Evolutionary conservation across 2,113 vertebrate species (phyloP).

Genomic region (Delphinus delphis): DNA sequence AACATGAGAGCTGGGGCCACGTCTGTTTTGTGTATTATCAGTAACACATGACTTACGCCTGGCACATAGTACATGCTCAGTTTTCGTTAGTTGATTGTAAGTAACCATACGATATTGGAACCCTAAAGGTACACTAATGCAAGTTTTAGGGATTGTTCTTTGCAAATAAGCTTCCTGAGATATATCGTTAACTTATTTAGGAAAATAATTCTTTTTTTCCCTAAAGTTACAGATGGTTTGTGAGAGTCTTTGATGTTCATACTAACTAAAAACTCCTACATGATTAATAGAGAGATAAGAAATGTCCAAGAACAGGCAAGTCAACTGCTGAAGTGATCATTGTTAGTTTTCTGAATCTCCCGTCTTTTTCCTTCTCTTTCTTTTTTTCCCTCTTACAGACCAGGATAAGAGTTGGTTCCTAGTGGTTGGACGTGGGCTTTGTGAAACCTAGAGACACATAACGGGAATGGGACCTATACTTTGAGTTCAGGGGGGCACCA

Average conservation of each 20-base stretch:
- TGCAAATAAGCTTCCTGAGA: neutral
- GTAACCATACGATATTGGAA: neutral
- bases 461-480: neutral
- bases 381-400: neutral
- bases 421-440: neutral
- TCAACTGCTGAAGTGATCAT: neutral
- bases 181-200: neutral
- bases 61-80: rapidly evolving
- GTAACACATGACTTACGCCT: too few relatives aligned
- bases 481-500: neutral
- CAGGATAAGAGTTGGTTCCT: neutral
- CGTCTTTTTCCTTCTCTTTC: too few relatives aligned
- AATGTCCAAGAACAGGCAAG: neutral
- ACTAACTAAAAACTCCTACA: neutral
- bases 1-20: neutral
- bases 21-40: neutral
- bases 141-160: neutral
- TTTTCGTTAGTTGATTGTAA: neutral
- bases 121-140: neutral
- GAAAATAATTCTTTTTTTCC: neutral
- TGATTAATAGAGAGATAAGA: neutral
- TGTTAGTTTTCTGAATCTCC: neutral
- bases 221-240: neutral
- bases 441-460: neutral
- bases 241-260: neutral